phyloP scores from a whole-genome alignment of 2,888 invertebrate genomes.

The Chymomyza caudatula region DNA sequence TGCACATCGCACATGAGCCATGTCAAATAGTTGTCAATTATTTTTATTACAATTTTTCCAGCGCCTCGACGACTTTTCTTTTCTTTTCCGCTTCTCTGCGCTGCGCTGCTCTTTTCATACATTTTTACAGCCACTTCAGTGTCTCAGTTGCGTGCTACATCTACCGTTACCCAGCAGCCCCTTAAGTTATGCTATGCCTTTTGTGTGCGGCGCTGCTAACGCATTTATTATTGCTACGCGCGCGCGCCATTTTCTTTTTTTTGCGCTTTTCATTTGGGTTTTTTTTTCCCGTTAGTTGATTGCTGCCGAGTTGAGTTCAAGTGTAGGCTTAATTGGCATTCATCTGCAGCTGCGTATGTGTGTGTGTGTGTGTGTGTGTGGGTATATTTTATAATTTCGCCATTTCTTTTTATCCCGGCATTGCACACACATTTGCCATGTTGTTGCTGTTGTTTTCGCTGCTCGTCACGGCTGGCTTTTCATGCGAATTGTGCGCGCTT shows the following conservation, averaged over 20 bases:
- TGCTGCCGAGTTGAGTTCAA: constrained; percentile 39
- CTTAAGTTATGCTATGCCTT: neutral
- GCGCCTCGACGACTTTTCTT: constrained; percentile 36
- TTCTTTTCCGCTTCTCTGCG: constrained; percentile 27
- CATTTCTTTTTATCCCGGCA: constrained; percentile 49
- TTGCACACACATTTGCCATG: constrained; percentile 54
- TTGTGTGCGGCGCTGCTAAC: constrained; percentile 29
- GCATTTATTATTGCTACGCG: constrained; percentile 60
- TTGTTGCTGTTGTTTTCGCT: neutral
- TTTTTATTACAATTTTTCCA: constrained; percentile 67
- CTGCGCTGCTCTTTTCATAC: neutral
- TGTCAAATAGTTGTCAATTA: constrained; percentile 72
- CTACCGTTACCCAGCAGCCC: neutral
- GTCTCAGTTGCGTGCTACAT: constrained; percentile 6
- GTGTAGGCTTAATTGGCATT: constrained; percentile 69
- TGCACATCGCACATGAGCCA: constrained; percentile 68
- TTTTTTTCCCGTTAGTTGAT: neutral
- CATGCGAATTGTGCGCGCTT: constrained; percentile 65
- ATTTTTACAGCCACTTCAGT: neutral
- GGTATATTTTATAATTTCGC: constrained; percentile 62
- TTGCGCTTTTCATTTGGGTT: neutral
- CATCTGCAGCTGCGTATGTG: constrained; percentile 32
- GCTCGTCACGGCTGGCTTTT: constrained; percentile 29
- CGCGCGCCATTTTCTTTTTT: neutral
- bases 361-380: constrained; percentile 7